These are phyloP conservation scores for Molossus molossus DNA, from an alignment of 2,797 vertebrate species.

Conservation along the genomic window DNA sequence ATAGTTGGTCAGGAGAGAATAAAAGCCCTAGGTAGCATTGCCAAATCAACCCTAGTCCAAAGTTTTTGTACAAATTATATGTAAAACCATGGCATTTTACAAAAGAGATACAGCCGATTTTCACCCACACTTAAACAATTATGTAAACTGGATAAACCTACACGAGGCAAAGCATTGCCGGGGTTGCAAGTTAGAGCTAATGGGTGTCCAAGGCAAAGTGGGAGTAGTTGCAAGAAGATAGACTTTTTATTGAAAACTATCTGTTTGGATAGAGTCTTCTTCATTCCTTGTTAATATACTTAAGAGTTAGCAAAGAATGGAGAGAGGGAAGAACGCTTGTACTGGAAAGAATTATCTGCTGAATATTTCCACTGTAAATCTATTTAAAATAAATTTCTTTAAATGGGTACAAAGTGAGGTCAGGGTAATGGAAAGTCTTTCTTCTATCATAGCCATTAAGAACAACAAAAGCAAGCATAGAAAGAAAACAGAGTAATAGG, in stretches of 20 bases:
- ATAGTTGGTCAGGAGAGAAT: background rate
- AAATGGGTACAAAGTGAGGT: background rate
- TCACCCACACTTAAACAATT: background rate
- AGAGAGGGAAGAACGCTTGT: background rate
- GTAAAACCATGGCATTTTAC: background rate
- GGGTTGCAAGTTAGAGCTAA: background rate
- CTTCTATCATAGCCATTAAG: background rate
- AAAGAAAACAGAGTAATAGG: background rate
- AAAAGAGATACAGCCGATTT: background rate
- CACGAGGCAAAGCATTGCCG: background rate
- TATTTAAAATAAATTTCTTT: conserved; percentile 58
- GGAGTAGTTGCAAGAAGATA: background rate
- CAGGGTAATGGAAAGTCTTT: conserved; percentile 40
- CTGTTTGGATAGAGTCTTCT: conserved; percentile 42
- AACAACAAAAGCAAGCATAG: background rate
- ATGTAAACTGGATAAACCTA: background rate
- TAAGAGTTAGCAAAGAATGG: conserved; percentile 46
- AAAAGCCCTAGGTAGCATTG: background rate
- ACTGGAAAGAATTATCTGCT: conserved; percentile 28
- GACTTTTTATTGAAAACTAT: background rate
- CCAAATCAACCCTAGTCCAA: background rate
- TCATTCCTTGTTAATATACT: conserved; percentile 59
- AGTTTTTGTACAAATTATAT: background rate
- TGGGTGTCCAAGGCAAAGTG: background rate
- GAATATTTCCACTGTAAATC: conserved; percentile 38